A percentile compares a stretch with the other conserved stretches of the same genome.
phyloP scores from a whole-genome alignment of 2,797 vertebrate genomes.

The Phyllotis vaccarum region DNA sequence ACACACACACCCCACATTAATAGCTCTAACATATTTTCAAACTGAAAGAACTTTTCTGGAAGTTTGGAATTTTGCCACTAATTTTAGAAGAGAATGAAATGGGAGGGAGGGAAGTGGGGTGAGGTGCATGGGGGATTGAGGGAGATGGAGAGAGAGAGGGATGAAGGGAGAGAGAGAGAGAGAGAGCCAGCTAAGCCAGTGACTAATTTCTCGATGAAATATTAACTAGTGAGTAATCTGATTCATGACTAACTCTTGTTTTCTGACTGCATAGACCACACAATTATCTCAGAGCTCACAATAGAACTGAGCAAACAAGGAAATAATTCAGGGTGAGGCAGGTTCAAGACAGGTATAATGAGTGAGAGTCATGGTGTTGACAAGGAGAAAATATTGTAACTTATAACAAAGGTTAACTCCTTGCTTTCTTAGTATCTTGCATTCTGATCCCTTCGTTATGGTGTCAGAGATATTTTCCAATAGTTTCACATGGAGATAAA shows the following conservation, averaged over 20 bases:
- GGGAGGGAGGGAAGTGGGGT: not conserved
- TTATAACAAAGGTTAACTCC: not conserved
- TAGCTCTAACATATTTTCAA: not conserved
- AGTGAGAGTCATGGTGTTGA: not conserved
- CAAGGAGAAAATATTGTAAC: not conserved
- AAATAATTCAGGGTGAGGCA: not conserved
- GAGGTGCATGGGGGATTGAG: not conserved
- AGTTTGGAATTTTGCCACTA: not conserved
- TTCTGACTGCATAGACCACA: not conserved
- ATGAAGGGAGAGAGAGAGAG: not conserved
- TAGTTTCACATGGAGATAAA: not conserved
- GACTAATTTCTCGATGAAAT: conserved; percentile 4
- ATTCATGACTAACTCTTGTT: not conserved
- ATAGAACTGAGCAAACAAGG: not conserved
- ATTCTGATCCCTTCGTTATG: not conserved
- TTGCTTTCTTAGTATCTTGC: not conserved
- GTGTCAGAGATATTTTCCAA: not conserved
- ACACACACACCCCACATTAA: not conserved
- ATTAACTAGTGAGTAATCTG: not conserved
- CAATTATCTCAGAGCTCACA: not conserved
- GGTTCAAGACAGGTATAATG: not conserved
- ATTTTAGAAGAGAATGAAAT: not conserved
- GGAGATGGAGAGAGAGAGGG: not conserved
- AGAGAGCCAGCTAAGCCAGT: not conserved
- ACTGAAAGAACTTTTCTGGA: not conserved